phyloP scores from a whole-genome alignment of 2,888 invertebrate species.

The Leptinotarsa juncta region DNA sequence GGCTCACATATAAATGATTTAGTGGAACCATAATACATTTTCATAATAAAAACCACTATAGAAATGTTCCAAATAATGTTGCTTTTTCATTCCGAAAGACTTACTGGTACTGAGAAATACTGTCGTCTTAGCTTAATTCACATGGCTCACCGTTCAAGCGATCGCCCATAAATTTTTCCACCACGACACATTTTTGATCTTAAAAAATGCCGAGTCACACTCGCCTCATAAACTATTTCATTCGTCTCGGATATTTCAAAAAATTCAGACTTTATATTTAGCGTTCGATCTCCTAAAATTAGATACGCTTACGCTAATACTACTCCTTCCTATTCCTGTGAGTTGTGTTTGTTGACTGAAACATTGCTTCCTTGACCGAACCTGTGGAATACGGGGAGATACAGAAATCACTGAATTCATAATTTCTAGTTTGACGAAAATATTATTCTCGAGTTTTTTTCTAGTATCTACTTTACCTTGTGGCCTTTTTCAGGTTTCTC shows the following conservation, averaged over 20 bases:
- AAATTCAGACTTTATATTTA: slow-evolving; percentile 34
- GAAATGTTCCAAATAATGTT: too few relatives aligned
- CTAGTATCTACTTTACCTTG: too few relatives aligned
- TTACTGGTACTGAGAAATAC: not conserved
- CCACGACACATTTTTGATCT: not conserved
- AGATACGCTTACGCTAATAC: slow-evolving; percentile 30
- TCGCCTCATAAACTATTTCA: slow-evolving; percentile 6
- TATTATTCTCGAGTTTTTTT: too few relatives aligned
- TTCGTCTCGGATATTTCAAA: slow-evolving; percentile 17
- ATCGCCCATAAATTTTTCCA: not conserved
- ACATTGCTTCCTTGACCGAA: slow-evolving; percentile 22
- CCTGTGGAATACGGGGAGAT: slow-evolving; percentile 18
- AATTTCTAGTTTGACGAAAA: too few relatives aligned
- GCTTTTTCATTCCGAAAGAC: not conserved
- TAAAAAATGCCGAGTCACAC: not conserved
- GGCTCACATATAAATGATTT: too few relatives aligned
- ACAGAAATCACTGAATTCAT: not conserved
- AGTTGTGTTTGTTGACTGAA: slow-evolving; percentile 28
- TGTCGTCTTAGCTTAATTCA: not conserved
- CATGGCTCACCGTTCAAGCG: not conserved
- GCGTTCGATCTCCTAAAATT: slow-evolving; percentile 27
- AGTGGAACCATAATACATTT: too few relatives aligned
- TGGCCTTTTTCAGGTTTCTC: too few relatives aligned
- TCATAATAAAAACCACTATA: not conserved
- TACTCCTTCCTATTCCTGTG: slow-evolving; percentile 8